phyloP scores from a whole-genome alignment of 2,113 vertebrate species.

The Agapornis roseicollis region DNA sequence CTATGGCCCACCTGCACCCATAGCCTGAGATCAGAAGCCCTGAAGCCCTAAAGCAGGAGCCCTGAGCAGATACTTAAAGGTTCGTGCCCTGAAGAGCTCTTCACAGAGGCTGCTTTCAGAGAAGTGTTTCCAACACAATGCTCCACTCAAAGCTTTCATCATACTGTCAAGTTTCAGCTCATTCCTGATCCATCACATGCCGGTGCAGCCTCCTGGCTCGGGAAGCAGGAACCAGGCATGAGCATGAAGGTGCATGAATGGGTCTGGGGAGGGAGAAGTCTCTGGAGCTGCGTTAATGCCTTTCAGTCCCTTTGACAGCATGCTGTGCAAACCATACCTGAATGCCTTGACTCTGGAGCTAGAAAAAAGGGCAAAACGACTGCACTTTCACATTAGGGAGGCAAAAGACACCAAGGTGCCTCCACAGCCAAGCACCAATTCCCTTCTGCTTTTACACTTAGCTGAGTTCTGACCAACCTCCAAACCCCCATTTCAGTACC shows the following conservation, averaged over 20 bases:
- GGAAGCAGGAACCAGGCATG: neutral
- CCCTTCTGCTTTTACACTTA: neutral
- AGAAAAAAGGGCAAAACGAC: neutral
- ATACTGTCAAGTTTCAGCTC: neutral
- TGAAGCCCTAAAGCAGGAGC: neutral
- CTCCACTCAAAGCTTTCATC: neutral
- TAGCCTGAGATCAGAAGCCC: accelerated
- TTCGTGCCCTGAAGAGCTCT: neutral
- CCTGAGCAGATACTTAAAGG: neutral
- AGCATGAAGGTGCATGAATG: neutral
- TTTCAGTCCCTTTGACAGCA: neutral
- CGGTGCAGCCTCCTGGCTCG: neutral
- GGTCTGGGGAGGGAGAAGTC: neutral
- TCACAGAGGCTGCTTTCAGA: neutral
- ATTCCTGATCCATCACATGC: neutral
- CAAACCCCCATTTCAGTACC: accelerated
- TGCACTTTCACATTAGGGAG: neutral
- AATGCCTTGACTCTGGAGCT: neutral
- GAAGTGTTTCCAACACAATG: neutral
- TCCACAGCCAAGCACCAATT: accelerated
- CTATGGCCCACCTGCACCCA: neutral
- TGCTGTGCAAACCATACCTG: accelerated
- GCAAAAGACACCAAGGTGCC: neutral
- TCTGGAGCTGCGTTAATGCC: neutral
- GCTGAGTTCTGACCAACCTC: neutral